Base-by-base conservation (phyloP, 2,888 invertebrate species). In the Matsumyia berberina region DNA sequence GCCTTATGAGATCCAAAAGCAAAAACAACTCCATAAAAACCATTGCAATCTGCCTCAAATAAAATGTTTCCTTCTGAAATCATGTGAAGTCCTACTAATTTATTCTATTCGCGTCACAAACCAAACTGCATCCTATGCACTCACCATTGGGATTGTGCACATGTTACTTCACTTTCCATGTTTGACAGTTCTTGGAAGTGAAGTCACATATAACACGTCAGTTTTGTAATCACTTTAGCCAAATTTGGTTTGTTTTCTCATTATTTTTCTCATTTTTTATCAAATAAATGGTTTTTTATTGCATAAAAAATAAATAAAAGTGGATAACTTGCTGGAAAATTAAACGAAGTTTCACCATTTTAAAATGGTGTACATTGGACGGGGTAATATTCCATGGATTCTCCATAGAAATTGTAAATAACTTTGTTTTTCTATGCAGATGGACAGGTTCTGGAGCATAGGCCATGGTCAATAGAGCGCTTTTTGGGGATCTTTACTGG, bases 301-400 rank as follows among this genome's bases (percentile, higher is more conserved):
- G 1, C n/a, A 35, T 29, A 5, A 33, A 19, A 39, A 11, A 17
- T 2, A 17, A 44, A 37, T 17, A 58, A 70, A 66, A 8, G 15
- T 0, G 3, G 53, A 12, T 1, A 19, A 49, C 0, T 53, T 66
- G 17, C 5, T 67, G 60, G 7, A 8, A 33, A 31, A 11, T 7
- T 44, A 42, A 57, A 19, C 5, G 17, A 2, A 51, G 35, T 29
- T 62, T 31, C 80, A 67, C 80, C 76, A 76, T 86, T 64, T 46
- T 5, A 64, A 58, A 44, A 87, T 87, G 87, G 87, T 87, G 55
- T 87, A 87, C 39, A 86, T 87, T 31, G 86, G 78, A 29, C 44
- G 80, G 46, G 80, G 87, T 87, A 55, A 57, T 12, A 29, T 6
- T 12, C 0, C 5, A 39, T 5, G 0, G 9, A 37, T 51, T 0